These are phyloP conservation scores for Poeciliopsis paucimaculata DNA, from an alignment of 2,797 vertebrate genomes.

Conservation along the genomic window DNA sequence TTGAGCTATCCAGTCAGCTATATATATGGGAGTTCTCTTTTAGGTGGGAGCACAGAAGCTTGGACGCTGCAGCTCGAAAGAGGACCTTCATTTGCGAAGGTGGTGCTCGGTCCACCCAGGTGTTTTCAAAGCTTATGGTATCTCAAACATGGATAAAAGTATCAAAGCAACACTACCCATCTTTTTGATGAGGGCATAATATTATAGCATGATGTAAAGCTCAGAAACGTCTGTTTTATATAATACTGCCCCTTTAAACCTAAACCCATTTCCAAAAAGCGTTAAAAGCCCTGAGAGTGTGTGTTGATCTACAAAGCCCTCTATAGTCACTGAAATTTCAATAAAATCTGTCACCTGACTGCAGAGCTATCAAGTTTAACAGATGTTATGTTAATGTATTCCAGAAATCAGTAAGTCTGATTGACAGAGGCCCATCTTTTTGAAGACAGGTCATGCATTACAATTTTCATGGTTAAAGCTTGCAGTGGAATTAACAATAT, in stretches of 20 bases:
- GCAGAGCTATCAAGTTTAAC: constrained; percentile 54
- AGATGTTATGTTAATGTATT: constrained; percentile 72
- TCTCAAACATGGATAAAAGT: no score
- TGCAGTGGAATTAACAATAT: not conserved
- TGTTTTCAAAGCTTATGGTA: no score
- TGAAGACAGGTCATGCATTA: constrained; percentile 26
- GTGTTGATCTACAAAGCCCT: constrained; percentile 31
- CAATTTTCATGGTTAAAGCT: constrained; percentile 40
- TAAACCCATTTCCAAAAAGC: constrained; percentile 2
- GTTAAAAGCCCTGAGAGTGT: constrained; percentile 28
- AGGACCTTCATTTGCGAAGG: no score
- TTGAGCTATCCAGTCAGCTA: no score
- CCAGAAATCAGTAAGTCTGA: constrained; percentile 57
- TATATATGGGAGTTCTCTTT: no score
- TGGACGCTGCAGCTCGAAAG: no score
- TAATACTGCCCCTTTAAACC: constrained; percentile 10
- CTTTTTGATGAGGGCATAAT: no score
- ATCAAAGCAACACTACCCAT: no score
- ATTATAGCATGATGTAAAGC: no score
- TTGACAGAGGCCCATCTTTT: constrained; percentile 54
- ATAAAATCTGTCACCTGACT: constrained; percentile 36
- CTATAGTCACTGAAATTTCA: constrained; percentile 34
- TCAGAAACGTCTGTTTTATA: no score
- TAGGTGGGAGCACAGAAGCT: no score
- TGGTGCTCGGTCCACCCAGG: no score